Evolutionary conservation across 2,888 invertebrate genomes (phyloP).

Genomic region (Diogma glabrata): DNA sequence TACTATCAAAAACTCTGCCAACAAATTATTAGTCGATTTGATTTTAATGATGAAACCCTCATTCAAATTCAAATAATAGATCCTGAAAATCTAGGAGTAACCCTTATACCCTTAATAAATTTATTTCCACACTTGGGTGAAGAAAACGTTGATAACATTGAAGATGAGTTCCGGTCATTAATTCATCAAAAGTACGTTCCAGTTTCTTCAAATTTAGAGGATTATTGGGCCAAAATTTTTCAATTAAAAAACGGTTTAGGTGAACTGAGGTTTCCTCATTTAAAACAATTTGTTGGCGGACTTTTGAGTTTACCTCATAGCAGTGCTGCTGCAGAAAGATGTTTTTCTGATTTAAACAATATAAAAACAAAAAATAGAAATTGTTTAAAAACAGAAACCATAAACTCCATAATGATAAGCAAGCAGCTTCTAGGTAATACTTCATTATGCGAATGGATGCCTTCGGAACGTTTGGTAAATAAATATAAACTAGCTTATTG

Average conservation of each 20-base stretch:
- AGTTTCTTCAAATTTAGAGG: background rate
- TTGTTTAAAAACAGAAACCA: too few relatives aligned
- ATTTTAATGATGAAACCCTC: background rate
- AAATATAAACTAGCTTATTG: background rate
- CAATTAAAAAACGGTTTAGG: background rate
- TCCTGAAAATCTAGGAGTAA: background rate
- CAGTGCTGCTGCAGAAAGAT: constrained; percentile 1
- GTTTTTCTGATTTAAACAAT: background rate
- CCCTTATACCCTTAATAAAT: background rate
- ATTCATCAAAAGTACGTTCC: background rate
- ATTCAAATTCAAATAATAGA: background rate
- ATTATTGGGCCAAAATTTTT: background rate
- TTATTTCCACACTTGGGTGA: background rate
- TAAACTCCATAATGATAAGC: background rate
- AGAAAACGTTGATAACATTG: background rate
- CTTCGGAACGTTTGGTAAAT: background rate
- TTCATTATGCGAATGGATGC: background rate
- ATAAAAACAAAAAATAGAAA: constrained; percentile 1
- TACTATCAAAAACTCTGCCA: too few relatives aligned
- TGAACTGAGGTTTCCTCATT: background rate
- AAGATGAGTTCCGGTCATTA: background rate
- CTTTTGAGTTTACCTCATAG: too few relatives aligned
- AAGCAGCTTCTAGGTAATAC: background rate
- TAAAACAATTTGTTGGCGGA: background rate
- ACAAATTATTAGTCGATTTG: too few relatives aligned